Evolutionary conservation across 2,113 vertebrate species (phyloP), one percentile per base, ranked within the genome.

Genomic region (Notiomystis cincta): DNA sequence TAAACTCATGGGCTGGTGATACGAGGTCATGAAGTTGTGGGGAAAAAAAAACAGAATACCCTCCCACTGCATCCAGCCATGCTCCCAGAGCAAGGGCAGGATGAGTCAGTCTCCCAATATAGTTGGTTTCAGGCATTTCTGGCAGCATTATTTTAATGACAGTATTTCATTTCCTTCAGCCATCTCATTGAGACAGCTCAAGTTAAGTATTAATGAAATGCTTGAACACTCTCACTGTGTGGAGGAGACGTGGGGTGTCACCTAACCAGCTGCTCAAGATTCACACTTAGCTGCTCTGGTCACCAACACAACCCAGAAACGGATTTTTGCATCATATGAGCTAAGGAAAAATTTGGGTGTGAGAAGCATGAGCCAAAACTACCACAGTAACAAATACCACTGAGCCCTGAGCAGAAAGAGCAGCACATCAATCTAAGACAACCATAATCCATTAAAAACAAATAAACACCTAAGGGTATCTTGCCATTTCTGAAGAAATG

Each of bases 201-300:
- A 56, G 33, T 76, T 22, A 86, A 86, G 89, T 37, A 90, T 95
- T 94, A 87, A 85, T 72, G 77, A 91, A 87, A 88, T 57, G 78
- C 31, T 61, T 87, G 92, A 87, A 90, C 35, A 70, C 61, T 75
- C 76, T 45, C 31, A 14, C 42, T 87, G 66, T 71, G 73, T 82
- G 70, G 15, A 94, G 56, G n/a, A 81, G 76, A 87, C 0, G 0
- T 6, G 15, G 23, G 33, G 45, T 84, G 66, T 69, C 94, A 94
- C 75, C 78, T 65, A 90, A 78, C 37, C 45, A 88, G 75, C 79
- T 70, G 69, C 73, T 91, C 73, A 44, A 44, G 31, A 40, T 18
- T 33, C 33, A 40, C 67, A 64, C 31, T 1, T 8, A 35, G 53
- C 56, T 73, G 65, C 23, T 78, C 33, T 10, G 1, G 12, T 84